Evolutionary conservation across 2,888 invertebrate species (phyloP), one percentile per base, ranked within the genome.

Genomic region (Euphydryas editha): DNA sequence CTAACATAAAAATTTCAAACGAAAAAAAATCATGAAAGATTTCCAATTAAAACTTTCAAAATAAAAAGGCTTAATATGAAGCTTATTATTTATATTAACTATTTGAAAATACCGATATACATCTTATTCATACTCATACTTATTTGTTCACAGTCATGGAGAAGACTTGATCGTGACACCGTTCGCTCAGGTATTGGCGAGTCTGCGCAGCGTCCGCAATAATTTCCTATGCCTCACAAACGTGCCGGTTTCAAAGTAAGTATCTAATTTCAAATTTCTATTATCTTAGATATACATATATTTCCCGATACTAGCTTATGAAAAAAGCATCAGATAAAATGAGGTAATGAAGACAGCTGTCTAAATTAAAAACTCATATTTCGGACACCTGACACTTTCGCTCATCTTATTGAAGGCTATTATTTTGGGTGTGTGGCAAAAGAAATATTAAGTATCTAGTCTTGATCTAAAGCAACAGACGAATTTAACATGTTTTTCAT

Each of bases 101-200:
- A 15, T 51, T 51, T 24, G 6, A n/a, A 15, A 6, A 5, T 44
- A 15, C n/a, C 11, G n/a, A 47, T 11, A 8, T 58, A 21, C 24
- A 58, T 59, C 24, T 47, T 49, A 37, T 56, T 61, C 7, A 51
- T n/a, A 8, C n/a, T 51, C 15, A 21, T 51, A 24, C 7, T 42
- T 36, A 13, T 54, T 91, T 90, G 87, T 88, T 73, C 81, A 78
- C 93, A 93, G 98, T 93, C 99, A 99, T 95, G 99, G 99, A 86
- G 99, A 99, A 94, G 99, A 99, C 94, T 95, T 99, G 93, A 99
- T 99, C 87, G 99, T 99, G 88, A 99, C 99, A 81, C 99, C 99
- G 81, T 99, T 99, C 94, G 99, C 99, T 92, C 99, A 99, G 95
- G 98, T 99, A 92, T 95, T 99, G 93, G 99, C 99, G 90, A 99